Conservation (phyloP, 2,888 invertebrate genomes). For the Pinctada fucata region DNA sequence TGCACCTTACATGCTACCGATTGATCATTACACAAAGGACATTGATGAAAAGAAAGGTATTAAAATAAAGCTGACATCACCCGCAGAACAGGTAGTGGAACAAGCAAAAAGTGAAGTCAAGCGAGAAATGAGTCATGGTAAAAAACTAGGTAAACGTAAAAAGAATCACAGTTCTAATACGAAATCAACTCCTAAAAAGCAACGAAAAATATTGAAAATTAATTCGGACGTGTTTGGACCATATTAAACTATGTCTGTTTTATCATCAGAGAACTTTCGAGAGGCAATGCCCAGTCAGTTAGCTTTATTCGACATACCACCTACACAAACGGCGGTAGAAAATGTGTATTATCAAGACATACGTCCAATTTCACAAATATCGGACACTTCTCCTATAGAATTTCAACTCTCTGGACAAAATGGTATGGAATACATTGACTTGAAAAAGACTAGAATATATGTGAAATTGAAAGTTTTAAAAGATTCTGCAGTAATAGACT, state of each 20-base stretch:
- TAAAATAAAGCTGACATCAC: slow-evolving; percentile 19
- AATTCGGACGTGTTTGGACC: slow-evolving; percentile 24
- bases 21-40: slow-evolving; percentile 9
- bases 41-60: background rate
- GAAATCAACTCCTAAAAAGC: background rate
- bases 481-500: slow-evolving; percentile 11
- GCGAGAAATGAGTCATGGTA: background rate
- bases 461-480: slow-evolving; percentile 34
- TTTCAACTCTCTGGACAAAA: slow-evolving; percentile 38
- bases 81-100: slow-evolving; percentile 11
- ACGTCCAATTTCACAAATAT: slow-evolving; percentile 33
- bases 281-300: slow-evolving; percentile 32
- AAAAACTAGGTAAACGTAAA: background rate
- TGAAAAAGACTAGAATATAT: slow-evolving; percentile 34
- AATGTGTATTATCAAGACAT: slow-evolving; percentile 43
- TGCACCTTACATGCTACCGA: too few relatives aligned
- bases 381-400: slow-evolving; percentile 35
- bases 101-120: background rate
- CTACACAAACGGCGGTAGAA: slow-evolving; percentile 38
- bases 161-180: background rate
- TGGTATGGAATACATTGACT: slow-evolving; percentile 41
- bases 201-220: background rate
- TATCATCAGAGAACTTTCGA: slow-evolving; percentile 2
- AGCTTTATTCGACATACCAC: slow-evolving; percentile 37
- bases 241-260: slow-evolving; percentile 10